Evolutionary conservation across 1,140 invertebrate genomes (phyloP), one percentile per base, ranked within the genome.

Genomic region (Sycophila sp.): DNA sequence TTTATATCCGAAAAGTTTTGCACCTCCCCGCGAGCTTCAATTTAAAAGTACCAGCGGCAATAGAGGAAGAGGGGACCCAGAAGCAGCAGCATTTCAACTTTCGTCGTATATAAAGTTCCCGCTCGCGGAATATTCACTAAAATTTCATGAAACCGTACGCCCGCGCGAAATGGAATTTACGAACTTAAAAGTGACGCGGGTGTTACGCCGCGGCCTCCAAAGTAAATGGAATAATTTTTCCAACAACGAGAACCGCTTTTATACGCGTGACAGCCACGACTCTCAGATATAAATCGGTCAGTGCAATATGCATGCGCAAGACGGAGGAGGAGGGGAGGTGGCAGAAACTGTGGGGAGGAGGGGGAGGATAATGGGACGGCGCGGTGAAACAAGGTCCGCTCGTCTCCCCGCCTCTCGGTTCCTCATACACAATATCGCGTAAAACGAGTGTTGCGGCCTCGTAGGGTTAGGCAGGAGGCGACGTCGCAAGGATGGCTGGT

Each of bases 201-300:
- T 47, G 19, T 7, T 26, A 26, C 24, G 24, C 19, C 19, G 45
- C 17, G 7, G 15, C 32, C 30, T 8, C 10, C 17, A 22, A 10
- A 30, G 30, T 51, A 69, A 60, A 60, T 60, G 56, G 56, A 69
- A 69, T 69, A 60, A 60, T 60, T 68, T 68, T 68, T 68, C 53
- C 22, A 15, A 32, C 13, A 22, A 53, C 24, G 51, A 11, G 6
- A 22, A 30, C 0, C 17, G 56, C 28, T 56, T 32, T 30, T 17
- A n/a, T 19, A 11, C 4, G 15, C 40, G 4, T 42, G 34, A 19
- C 8, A 17, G 22, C 2, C n/a, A 42, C 28, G 4, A 17, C 28
- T 22, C 26, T 7, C 40, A 10, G 34, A 28, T 59, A 60, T 51
- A 69, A 69, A 60, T 60, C 66, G 56, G 66, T 47, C 66, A 62